These are phyloP conservation scores for Drosophila tristis DNA, from an alignment of 1,140 invertebrate genomes.

Conservation along the genomic window DNA sequence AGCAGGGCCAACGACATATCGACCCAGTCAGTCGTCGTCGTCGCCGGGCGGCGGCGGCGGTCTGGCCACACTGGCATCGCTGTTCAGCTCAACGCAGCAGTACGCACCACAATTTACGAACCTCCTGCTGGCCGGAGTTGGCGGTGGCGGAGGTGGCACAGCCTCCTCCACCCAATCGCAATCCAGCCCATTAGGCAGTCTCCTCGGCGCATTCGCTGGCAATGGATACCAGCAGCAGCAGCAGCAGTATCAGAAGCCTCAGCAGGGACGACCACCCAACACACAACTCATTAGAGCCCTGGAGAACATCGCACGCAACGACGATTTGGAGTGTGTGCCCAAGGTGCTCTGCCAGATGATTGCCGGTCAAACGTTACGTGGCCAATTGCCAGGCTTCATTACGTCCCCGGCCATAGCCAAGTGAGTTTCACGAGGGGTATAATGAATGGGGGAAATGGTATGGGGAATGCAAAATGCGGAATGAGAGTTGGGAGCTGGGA, in stretches of 20 bases:
- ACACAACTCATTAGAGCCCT: slow-evolving; percentile 86
- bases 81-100: slow-evolving; percentile 69
- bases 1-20: slow-evolving; percentile 12
- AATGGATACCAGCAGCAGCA: slow-evolving; percentile 31
- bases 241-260: slow-evolving; percentile 21
- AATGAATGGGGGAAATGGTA: neutral
- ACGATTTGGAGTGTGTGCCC: slow-evolving; percentile 91
- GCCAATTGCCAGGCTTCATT: slow-evolving; percentile 86
- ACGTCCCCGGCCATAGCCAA: slow-evolving; percentile 88
- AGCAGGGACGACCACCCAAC: slow-evolving; percentile 61
- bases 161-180: slow-evolving; percentile 42
- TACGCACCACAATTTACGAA: slow-evolving; percentile 83
- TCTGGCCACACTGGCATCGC: slow-evolving; percentile 71
- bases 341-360: slow-evolving; percentile 91
- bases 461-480: neutral
- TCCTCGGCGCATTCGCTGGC: slow-evolving; percentile 66
- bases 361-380: slow-evolving; percentile 85
- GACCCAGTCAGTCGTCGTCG: slow-evolving; percentile 36
- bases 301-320: slow-evolving; percentile 89
- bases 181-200: slow-evolving; percentile 67
- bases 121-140: slow-evolving; percentile 70
- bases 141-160: slow-evolving; percentile 9
- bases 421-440: slow-evolving; percentile 85
- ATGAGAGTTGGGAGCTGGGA: slow-evolving; percentile 7
- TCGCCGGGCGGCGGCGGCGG: slow-evolving; percentile 28